Base-by-base conservation (phyloP, 2,888 invertebrate genomes). In the Stegana nigrithorax region DNA sequence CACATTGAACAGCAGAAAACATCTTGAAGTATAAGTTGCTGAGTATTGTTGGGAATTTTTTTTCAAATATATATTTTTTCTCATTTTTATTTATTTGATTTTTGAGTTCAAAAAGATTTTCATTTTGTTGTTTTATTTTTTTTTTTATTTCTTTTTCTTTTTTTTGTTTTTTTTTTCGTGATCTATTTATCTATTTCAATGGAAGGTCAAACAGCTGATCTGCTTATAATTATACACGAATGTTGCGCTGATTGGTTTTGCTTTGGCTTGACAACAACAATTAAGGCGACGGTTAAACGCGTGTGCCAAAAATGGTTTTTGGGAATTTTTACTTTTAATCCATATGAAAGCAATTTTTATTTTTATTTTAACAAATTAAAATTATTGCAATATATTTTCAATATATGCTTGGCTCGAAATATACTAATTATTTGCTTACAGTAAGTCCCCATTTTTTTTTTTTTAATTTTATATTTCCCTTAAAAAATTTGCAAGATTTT, bases 241-340 rank as follows among this genome's bases (percentile, higher is more conserved):
- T 6, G 44, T 42, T 42, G 53, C 29, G 51, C 45, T 44, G 14
- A 17, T 36, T 45, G 17, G 63, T 44, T 50, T 59, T 58, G 61
- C 67, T 19, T 64, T 71, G 63, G 69, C 68, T 66, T 59, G 47
- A 50, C 42, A 47, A 66, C 78, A 78, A 78, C 78, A 80, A 80
- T 75, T 80, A 78, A 70, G 80, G 75, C 80, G 80, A 75, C 75
- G 78, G 70, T 80, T 78, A 78, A 78, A 80, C 78, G 78, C 78
- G 65, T 67, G 45, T 50, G 10, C 60, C 60, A 63, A 59, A 53
- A 59, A 55, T 44, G 36, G 53, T 21, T 32, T 55, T 6, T 55
- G 10, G 36, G 44, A 14, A 32, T n/a, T 4, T 32, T 2, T 32
- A 32, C 14, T 39, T n/a, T 4, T 39, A 10, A 39, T 39, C 17